Evolutionary conservation across 2,888 invertebrate species (phyloP).

Genomic region (Bruchidius siliquastri): DNA sequence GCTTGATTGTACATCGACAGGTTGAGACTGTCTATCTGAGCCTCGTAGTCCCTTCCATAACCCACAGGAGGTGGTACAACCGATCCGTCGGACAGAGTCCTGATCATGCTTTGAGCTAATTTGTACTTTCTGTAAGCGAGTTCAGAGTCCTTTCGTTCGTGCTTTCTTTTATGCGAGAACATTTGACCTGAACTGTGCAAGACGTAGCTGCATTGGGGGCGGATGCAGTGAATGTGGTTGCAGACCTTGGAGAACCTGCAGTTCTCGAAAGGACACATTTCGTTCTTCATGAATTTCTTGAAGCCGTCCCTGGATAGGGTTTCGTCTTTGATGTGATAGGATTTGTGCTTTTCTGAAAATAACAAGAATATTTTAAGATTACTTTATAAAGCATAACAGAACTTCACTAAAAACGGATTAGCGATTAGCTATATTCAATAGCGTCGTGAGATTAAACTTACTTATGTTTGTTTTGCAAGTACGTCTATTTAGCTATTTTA

Average conservation of each 20-base stretch:
- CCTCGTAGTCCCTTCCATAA: slow-evolving; percentile 49
- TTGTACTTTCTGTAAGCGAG: slow-evolving; percentile 77
- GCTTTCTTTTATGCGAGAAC: slow-evolving; percentile 95
- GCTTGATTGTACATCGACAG: slow-evolving; percentile 36
- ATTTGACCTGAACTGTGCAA: slow-evolving; percentile 95
- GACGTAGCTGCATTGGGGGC: slow-evolving; percentile 92
- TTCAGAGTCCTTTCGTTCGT: slow-evolving; percentile 91
- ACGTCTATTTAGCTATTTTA: too few relatives aligned
- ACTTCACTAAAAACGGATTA: too few relatives aligned
- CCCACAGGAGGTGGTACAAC: slow-evolving; percentile 40
- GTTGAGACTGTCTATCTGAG: slow-evolving; percentile 42
- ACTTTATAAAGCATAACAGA: too few relatives aligned
- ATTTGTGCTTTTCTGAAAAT: slow-evolving; percentile 91
- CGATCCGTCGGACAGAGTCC: slow-evolving; percentile 54
- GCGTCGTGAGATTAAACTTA: too few relatives aligned
- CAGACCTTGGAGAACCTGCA: slow-evolving; percentile 92
- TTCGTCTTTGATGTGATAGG: slow-evolving; percentile 96
- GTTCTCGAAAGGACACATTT: slow-evolving; percentile 83
- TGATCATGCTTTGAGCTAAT: slow-evolving; percentile 55
- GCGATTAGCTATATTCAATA: too few relatives aligned
- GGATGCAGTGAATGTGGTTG: slow-evolving; percentile 98
- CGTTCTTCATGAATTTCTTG: slow-evolving; percentile 98
- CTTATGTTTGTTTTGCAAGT: too few relatives aligned
- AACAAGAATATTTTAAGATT: background rate
- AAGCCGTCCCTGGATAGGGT: slow-evolving; percentile 93